Evolutionary conservation across 1,140 invertebrate species (phyloP).

Genomic region (Drosophila subobscura): DNA sequence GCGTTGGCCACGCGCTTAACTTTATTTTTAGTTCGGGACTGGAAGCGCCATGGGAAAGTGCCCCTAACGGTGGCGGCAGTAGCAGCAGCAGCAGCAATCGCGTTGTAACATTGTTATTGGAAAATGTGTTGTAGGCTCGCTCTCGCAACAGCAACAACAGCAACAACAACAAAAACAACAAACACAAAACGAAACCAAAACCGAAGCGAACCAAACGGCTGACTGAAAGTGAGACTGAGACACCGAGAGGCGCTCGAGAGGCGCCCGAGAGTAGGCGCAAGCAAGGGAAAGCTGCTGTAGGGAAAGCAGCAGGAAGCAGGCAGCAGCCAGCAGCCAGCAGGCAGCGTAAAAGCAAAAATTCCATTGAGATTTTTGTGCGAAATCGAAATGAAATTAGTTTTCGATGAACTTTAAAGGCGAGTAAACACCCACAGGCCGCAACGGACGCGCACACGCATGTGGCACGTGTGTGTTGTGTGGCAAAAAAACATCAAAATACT

Average conservation of each 20-base stretch:
- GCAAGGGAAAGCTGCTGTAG: slow-evolving; percentile 52
- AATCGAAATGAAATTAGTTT: slow-evolving; percentile 84
- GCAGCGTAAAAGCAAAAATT: slow-evolving; percentile 77
- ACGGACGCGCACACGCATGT: slow-evolving; percentile 32
- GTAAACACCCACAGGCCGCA: slow-evolving; percentile 72
- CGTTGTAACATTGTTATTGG: slow-evolving; percentile 77
- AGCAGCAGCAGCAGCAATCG: slow-evolving; percentile 44
- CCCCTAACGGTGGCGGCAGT: slow-evolving; percentile 25
- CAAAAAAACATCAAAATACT: slow-evolving; percentile 12
- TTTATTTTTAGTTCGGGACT: slow-evolving; percentile 80
- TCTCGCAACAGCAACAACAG: slow-evolving; percentile 20
- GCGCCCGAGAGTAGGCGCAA: slow-evolving; percentile 53
- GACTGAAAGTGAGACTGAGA: too few species aligned
- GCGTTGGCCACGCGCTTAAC: slow-evolving; percentile 74
- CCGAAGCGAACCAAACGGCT: too few species aligned
- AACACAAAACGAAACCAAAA: slow-evolving; percentile 17
- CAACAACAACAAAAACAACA: slow-evolving; percentile 17
- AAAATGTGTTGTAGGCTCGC: slow-evolving; percentile 68
- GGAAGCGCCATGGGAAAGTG: slow-evolving; percentile 70
- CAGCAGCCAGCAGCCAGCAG: slow-evolving; percentile 56
- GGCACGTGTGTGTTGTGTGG: slow-evolving; percentile 55
- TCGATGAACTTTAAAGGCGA: slow-evolving; percentile 83
- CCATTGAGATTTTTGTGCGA: slow-evolving; percentile 79
- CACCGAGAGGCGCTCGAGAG: slow-evolving; percentile 15
- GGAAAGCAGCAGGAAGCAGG: slow-evolving; percentile 67